Percentiles rank a stretch among this genome's conserved stretches.
These are phyloP conservation scores for Drosophila parthenogenetica DNA, from an alignment of 2,888 invertebrate genomes.

Conservation along the genomic window DNA sequence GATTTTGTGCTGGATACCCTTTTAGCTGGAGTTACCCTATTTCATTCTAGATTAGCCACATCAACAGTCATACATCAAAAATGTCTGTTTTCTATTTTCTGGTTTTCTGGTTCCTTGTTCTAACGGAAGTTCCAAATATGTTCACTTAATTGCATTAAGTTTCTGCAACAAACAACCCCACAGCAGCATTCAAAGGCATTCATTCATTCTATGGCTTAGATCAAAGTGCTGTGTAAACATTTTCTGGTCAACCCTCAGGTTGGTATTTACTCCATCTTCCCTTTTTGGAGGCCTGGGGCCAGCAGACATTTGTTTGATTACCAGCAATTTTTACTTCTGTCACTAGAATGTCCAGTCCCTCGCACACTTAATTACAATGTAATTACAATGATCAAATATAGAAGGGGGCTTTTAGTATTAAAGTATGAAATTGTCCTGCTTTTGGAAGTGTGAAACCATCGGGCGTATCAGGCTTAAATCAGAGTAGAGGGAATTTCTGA, in stretches of 20 bases:
- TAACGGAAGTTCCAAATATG: constrained; percentile 78
- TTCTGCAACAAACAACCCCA: constrained; percentile 47
- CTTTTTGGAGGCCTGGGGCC: constrained; percentile 43
- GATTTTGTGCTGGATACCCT: constrained; percentile 53
- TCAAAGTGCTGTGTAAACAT: constrained; percentile 77
- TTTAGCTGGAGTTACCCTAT: constrained; percentile 33
- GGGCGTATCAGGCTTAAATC: constrained; percentile 45
- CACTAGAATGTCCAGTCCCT: constrained; percentile 39
- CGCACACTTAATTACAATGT: constrained; percentile 68
- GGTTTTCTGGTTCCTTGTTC: constrained; percentile 29
- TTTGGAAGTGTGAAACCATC: constrained; percentile 44
- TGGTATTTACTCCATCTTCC: constrained; percentile 12
- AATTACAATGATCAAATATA: constrained; percentile 69
- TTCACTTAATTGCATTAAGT: constrained; percentile 79
- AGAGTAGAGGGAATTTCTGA: constrained; percentile 5
- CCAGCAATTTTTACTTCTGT: constrained; percentile 62
- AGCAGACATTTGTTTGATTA: constrained; percentile 70
- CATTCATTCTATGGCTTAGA: constrained; percentile 46
- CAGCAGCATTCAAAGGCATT: constrained; percentile 7
- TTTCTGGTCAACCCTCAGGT: constrained; percentile 45
- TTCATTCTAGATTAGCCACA: constrained; percentile 68
- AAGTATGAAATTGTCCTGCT: constrained; percentile 25
- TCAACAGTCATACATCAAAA: constrained; percentile 69
- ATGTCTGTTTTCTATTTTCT: constrained; percentile 33
- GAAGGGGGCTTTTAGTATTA: constrained; percentile 11